A percentile compares a stretch with the other conserved stretches of the same genome.
These are phyloP conservation scores for Sciurus carolinensis DNA, from an alignment of 2,797 vertebrate species.

Conservation along the genomic window DNA sequence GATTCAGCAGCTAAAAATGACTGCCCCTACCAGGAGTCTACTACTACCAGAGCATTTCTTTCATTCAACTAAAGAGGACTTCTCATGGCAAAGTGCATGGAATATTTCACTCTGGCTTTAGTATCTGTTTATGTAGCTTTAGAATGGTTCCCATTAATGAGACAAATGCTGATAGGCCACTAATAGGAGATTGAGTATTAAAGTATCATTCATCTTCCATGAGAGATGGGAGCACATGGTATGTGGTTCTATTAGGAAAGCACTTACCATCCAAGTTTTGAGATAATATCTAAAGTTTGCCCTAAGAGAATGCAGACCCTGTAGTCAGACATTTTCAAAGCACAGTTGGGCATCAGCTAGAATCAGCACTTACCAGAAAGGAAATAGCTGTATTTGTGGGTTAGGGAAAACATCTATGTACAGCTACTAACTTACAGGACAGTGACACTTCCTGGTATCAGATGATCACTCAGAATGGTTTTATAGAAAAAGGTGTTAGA, in stretches of 20 bases:
- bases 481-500: slow-evolving; percentile 28
- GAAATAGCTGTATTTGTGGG: background rate
- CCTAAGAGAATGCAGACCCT: background rate
- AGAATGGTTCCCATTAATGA: slow-evolving; percentile 6
- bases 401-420: background rate
- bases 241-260: background rate
- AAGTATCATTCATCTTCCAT: background rate
- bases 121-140: background rate
- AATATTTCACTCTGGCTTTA: slow-evolving; percentile 13
- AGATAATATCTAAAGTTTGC: background rate
- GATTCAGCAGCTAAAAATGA: slow-evolving; percentile 3
- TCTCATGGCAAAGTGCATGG: background rate
- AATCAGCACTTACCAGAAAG: background rate
- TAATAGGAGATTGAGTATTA: background rate
- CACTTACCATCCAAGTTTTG: slow-evolving; percentile 27
- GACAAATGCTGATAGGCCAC: background rate
- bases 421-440: background rate
- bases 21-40: background rate
- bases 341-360: background rate
- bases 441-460: background rate
- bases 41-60: background rate
- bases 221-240: background rate
- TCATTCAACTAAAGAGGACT: slow-evolving; percentile 10
- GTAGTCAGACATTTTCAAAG: background rate
- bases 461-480: background rate